These are phyloP conservation scores for Tiliqua scincoides DNA, from an alignment of 2,113 vertebrate species.

Conservation along the genomic window DNA sequence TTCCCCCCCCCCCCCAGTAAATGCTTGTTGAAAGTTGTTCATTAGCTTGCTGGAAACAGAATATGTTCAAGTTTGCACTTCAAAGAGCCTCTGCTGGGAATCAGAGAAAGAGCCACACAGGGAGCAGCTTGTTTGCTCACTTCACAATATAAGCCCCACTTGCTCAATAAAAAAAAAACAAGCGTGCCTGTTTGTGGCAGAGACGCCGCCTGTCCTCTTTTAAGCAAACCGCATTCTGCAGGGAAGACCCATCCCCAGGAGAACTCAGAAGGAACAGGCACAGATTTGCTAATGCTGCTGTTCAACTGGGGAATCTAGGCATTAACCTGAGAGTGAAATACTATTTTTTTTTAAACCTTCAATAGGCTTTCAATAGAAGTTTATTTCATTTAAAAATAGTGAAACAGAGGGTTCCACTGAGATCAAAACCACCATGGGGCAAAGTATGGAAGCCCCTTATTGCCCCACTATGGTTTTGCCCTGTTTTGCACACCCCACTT, in stretches of 20 bases:
- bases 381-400: too few relatives aligned
- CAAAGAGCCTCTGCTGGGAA: not conserved
- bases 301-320: not conserved
- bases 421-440: too few relatives aligned
- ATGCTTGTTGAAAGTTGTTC: not conserved
- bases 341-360: not conserved
- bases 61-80: constrained; percentile 4
- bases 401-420: too few relatives aligned
- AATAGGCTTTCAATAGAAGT: too few relatives aligned
- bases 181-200: not conserved
- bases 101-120: not conserved
- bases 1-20: not conserved
- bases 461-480: too few relatives aligned
- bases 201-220: not conserved
- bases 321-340: not conserved
- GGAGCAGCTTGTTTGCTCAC: not conserved
- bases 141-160: not conserved
- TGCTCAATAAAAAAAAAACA: not conserved
- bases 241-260: not conserved
- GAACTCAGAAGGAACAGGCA: not conserved
- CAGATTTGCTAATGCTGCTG: not conserved
- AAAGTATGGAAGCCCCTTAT: too few relatives aligned
- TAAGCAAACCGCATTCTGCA: not conserved
- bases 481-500: too few relatives aligned
- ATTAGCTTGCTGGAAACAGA: constrained; percentile 2